Evolutionary conservation across 2,113 vertebrate species (phyloP).

Genomic region (Colistium nudipinnis): DNA sequence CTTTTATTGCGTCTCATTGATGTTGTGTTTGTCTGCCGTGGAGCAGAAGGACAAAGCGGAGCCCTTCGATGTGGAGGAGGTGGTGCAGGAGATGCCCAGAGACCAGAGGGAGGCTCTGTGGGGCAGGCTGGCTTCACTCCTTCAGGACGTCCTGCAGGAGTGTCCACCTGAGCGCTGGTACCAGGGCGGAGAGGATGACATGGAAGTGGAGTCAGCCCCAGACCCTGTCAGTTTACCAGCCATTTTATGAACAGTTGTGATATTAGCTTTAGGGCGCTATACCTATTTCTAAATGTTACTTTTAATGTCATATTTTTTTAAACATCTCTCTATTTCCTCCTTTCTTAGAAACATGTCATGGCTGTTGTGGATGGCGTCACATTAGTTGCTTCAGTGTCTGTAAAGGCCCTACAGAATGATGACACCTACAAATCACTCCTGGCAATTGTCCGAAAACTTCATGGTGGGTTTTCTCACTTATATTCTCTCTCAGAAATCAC

Average conservation of each 20-base stretch:
- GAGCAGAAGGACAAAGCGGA: constrained; percentile 84
- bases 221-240: constrained; percentile 78
- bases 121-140: constrained; percentile 80
- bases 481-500: not conserved
- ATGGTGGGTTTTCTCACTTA: constrained; percentile 76
- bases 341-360: constrained; percentile 80
- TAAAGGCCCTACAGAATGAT: constrained; percentile 84
- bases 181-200: constrained; percentile 58
- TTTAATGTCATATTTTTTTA: not conserved
- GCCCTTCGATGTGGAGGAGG: constrained; percentile 87
- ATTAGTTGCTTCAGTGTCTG: constrained; percentile 82
- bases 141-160: constrained; percentile 81
- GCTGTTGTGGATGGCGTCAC: constrained; percentile 85
- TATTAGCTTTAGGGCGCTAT: not conserved
- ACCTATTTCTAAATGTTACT: not conserved
- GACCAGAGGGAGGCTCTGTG: constrained; percentile 88
- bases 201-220: constrained; percentile 79
- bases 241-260: not conserved
- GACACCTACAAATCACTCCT: constrained; percentile 83
- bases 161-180: constrained; percentile 86
- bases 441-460: constrained; percentile 83
- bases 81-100: constrained; percentile 89
- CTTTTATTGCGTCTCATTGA: not conserved
- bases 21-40: not conserved
- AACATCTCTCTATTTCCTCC: not conserved